phyloP scores from a whole-genome alignment of 2,113 vertebrate species.

The Rhinolophus ferrumequinum region DNA sequence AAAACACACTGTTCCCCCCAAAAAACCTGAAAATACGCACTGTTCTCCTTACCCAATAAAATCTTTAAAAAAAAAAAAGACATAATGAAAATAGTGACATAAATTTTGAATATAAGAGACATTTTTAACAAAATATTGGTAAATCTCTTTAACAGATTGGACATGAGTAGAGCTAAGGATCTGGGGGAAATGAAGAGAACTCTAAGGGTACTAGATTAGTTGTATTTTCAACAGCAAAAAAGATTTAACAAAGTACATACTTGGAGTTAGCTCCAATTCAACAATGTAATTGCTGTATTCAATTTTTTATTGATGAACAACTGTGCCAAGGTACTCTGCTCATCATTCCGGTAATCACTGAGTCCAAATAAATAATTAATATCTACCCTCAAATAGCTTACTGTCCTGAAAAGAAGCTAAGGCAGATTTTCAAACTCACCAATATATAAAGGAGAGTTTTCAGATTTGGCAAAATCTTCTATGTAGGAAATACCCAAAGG shows the following conservation, averaged over 20 bases:
- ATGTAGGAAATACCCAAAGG: constrained; percentile 94
- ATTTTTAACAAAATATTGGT: neutral
- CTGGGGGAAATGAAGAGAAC: neutral
- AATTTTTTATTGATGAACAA: neutral
- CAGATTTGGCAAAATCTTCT: constrained; percentile 93
- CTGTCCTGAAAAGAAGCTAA: neutral
- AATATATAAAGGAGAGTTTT: constrained; percentile 95
- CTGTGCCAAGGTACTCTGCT: neutral
- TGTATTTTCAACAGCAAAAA: neutral
- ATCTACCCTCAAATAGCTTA: neutral
- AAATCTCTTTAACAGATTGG: neutral
- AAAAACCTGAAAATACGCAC: no score
- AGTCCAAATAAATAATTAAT: neutral
- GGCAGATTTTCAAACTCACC: constrained; percentile 84
- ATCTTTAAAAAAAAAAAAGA: neutral
- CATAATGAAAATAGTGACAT: neutral
- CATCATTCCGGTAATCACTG: neutral
- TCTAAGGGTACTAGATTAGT: neutral
- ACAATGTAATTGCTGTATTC: neutral
- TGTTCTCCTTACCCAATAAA: no score
- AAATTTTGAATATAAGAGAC: neutral
- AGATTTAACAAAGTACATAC: neutral
- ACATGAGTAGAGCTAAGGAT: neutral
- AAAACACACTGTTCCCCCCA: no score
- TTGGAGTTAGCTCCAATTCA: neutral